Evolutionary conservation across 2,888 invertebrate species (phyloP).

Genomic region (Monochamus alternatus): DNA sequence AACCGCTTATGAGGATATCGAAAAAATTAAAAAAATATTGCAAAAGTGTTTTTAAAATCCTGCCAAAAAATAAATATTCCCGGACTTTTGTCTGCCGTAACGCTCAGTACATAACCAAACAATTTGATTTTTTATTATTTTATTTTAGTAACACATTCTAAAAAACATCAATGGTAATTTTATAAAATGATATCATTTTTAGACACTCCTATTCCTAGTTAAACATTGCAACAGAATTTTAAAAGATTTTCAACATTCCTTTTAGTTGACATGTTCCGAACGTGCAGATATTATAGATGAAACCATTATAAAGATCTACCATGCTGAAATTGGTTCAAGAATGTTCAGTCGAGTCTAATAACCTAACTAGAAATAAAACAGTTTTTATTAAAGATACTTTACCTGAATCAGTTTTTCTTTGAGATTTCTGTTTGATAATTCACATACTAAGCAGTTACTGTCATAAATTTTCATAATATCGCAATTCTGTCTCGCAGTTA

Average conservation of each 20-base stretch:
- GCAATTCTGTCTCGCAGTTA: too few species aligned
- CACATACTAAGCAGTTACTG: too few species aligned
- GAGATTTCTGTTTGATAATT: too few species aligned
- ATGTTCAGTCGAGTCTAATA: background rate
- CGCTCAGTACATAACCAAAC: background rate
- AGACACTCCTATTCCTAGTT: background rate
- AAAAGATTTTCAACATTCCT: constrained; percentile 13
- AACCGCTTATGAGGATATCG: too few species aligned
- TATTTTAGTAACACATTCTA: background rate
- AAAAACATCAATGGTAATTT: background rate
- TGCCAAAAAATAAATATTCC: too few species aligned
- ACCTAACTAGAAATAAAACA: too few species aligned
- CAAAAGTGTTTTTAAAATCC: too few species aligned
- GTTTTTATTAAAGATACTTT: too few species aligned
- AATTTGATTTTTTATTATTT: background rate
- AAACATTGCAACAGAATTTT: background rate
- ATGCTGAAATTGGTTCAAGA: background rate
- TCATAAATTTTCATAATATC: too few species aligned
- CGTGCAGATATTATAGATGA: background rate
- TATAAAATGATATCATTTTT: constrained; percentile 7
- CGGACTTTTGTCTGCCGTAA: too few species aligned
- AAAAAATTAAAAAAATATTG: too few species aligned
- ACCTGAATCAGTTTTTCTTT: too few species aligned
- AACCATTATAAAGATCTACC: background rate
- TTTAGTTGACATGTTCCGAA: background rate